Evolutionary conservation across 1,140 invertebrate species (phyloP), one percentile per base, ranked within the genome.

Genomic region (Planococcus citri): DNA sequence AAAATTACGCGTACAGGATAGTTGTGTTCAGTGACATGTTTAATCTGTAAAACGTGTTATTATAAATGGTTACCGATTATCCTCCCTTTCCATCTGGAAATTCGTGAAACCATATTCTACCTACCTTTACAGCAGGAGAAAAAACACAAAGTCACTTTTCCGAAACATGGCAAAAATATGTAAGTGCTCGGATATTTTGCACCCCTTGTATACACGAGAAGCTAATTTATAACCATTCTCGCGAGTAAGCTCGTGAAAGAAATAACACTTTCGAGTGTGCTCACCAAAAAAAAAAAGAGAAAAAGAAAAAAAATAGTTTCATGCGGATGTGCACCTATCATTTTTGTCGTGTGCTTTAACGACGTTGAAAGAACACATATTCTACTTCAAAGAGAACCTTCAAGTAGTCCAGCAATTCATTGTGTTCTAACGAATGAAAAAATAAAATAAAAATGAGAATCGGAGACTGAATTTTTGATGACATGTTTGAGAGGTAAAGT

Each of bases 21-120:
- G 41, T 17, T 20, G 41, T 51, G 17, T 20, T 51, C 41, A 20
- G 41, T 51, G 41, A 51, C 41, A 51, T 51, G 41, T 51, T 51
- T 51, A 51, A 51, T 51, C 41, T 51, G 41, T 14, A 51, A 51
- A 51, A 51, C 41, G 41, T 51, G 41, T 51, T 51, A 51, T 51
- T 51, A 51, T 51, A 51, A 51, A 51, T 20, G 29, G 41, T 51
- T 51, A 51, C 41, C 41, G 41, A 51, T 51, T 51, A 51, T 51
- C 17, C 2, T 51, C 17, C 6, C 41, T 51, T 51, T 51, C 41
- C 41, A n/a, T 51, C 29, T 33, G 29, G 4, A 33, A n/a, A n/a
- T n/a, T n/a, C n/a, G n/a, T n/a, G 33, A n/a, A n/a, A n/a, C n/a
- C n/a, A n/a, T n/a, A n/a, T n/a, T 8, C 33, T 37, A 37, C 33